Conservation (phyloP, 2,888 invertebrate species). For the Drosophila vallismaia region DNA sequence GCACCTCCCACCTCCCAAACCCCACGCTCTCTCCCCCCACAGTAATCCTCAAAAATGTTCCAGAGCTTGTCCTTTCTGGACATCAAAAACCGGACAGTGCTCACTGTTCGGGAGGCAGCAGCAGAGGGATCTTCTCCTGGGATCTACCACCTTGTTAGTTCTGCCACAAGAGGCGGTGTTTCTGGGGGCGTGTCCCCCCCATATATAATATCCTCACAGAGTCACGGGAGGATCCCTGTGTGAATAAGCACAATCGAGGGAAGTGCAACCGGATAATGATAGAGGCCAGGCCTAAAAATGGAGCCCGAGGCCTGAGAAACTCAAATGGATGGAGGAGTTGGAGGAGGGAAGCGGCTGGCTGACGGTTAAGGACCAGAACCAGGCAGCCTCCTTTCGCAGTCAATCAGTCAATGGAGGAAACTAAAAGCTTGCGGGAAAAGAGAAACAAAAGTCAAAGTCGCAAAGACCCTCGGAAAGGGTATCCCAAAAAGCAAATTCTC, state of each 20-base stretch:
- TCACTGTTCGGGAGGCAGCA: too few relatives aligned
- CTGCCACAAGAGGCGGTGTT: slow-evolving; percentile 21
- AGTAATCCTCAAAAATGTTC: too few relatives aligned
- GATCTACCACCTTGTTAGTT: slow-evolving; percentile 30
- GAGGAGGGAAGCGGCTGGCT: not conserved
- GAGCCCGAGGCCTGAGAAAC: slow-evolving; percentile 61
- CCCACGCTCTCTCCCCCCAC: too few relatives aligned
- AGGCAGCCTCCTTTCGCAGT: slow-evolving; percentile 53
- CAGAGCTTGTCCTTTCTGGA: too few relatives aligned
- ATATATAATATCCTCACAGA: slow-evolving; percentile 15
- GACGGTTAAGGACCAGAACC: slow-evolving; percentile 20
- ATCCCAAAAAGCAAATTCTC: slow-evolving; percentile 11
- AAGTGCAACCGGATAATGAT: slow-evolving; percentile 84
- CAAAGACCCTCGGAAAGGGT: not conserved
- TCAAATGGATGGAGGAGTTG: not conserved
- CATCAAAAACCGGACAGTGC: too few relatives aligned
- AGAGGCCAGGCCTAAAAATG: slow-evolving; percentile 72
- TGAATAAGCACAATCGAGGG: slow-evolving; percentile 46
- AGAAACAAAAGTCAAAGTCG: too few relatives aligned
- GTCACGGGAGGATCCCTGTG: slow-evolving; percentile 68
- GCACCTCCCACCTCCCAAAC: too few relatives aligned
- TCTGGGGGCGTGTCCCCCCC: slow-evolving; percentile 34
- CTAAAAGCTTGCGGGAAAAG: too few relatives aligned
- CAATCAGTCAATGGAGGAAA: slow-evolving; percentile 70
- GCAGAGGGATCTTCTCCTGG: not conserved